Base-by-base conservation (phyloP, 2,113 vertebrate genomes). In the Geococcyx californianus region DNA sequence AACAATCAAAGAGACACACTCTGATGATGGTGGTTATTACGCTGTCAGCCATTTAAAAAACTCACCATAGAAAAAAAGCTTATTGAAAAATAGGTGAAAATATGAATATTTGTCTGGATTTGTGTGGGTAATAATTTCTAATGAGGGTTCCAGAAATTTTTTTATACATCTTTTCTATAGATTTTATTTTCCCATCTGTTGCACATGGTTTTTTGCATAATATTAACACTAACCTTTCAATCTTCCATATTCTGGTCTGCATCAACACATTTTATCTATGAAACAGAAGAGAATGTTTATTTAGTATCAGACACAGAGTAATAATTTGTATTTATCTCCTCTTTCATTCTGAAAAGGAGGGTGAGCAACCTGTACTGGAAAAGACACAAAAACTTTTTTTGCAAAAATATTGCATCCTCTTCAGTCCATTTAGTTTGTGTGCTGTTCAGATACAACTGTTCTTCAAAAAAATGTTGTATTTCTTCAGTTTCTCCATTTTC, bases 171-270 rank as follows among this genome's bases (percentile, higher is more conserved):
- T 82, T 81, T 81, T 84, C 78, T 67, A 64, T 36, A 63, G 9
- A 42, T 80, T 87, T 80, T 66, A 63, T 93, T 93, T 94, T 29
- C 13, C 72, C 73, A 14, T 70, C 5, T 26, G 40, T 64, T 42
- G 54, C 69, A 78, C 56, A 16, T 42, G 25, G 25, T 54, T 87
- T 90, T 93, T 84, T 90, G 36, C 58, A 44, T 72, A 68, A 60
- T 82, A 70, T 56, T 16, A 67, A 17, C 9, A 4, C 62, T 20
- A 64, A 85, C 67, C 86, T 94, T 89, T 91, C 89, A 47, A 52
- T 83, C 92, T 83, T 63, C 89, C 91, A 83, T 90, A 92, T 79
- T 80, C 94, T 97, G 95, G 56, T 31, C 5, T 54, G 80, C 77
- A 81, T 77, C 67, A 80, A 63, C 80, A 44, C 26, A 1, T 42